Evolutionary conservation across 2,797 vertebrate species (phyloP).

Genomic region (Simalia tracyae): DNA sequence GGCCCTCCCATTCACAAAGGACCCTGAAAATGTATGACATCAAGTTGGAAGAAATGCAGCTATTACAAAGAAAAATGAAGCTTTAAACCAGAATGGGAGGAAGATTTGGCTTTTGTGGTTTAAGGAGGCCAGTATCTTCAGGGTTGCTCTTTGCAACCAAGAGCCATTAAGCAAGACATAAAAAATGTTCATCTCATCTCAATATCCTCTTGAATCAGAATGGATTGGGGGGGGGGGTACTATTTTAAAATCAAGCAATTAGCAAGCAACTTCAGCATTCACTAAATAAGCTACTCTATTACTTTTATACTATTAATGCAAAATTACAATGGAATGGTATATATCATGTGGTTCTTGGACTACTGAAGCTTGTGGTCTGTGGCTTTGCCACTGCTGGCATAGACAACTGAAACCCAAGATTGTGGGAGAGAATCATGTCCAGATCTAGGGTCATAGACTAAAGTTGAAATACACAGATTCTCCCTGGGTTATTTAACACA

Average conservation of each 20-base stretch:
- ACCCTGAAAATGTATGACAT: background rate
- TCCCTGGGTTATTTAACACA: background rate
- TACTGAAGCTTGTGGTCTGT: background rate
- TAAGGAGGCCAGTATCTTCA: background rate
- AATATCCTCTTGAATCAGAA: background rate
- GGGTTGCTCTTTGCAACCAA: background rate
- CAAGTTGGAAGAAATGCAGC: background rate
- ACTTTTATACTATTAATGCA: background rate
- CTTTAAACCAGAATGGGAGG: background rate
- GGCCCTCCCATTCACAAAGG: background rate
- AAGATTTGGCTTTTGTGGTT: background rate
- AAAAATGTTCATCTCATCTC: background rate
- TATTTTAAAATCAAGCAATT: background rate
- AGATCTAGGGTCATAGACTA: background rate
- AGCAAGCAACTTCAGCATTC: background rate
- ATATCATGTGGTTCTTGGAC: background rate
- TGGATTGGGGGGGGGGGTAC: rapidly evolving
- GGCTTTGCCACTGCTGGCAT: background rate
- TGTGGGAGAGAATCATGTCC: background rate
- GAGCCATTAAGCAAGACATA: background rate
- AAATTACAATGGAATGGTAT: background rate
- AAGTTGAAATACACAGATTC: background rate
- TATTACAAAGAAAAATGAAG: background rate
- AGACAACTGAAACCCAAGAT: background rate
- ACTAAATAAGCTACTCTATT: background rate